A percentile compares a stretch with the other conserved stretches of the same genome.
These are phyloP conservation scores for Trissolcus brochymenae DNA, from an alignment of 2,888 invertebrate genomes.

Conservation along the genomic window DNA sequence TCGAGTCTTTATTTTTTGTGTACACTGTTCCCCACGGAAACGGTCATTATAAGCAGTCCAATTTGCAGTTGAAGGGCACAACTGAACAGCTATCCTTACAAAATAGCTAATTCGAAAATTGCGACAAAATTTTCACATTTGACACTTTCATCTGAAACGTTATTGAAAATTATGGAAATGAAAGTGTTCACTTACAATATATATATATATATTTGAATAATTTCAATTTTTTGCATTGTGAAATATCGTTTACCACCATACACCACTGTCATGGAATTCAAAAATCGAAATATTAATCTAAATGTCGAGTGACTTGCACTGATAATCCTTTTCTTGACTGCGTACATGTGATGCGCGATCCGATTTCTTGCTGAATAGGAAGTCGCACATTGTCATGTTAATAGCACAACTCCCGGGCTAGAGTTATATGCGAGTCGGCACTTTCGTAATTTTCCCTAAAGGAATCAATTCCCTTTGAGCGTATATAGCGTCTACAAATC, in stretches of 20 bases:
- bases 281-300: conserved; percentile 43
- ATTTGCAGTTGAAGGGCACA: conserved; percentile 60
- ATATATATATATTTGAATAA: too few relatives aligned
- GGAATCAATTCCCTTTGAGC: conserved; percentile 43
- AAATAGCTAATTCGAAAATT: conserved; percentile 36
- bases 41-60: conserved; percentile 44
- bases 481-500: conserved; percentile 31
- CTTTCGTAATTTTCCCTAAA: conserved; percentile 43
- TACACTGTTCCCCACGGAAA: conserved; percentile 47
- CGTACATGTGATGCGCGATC: conserved; percentile 25
- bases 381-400: conserved; percentile 45
- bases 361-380: conserved; percentile 46
- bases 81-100: conserved; percentile 60
- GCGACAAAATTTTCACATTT: conserved; percentile 9
- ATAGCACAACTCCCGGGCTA: conserved; percentile 27
- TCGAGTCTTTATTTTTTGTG: conserved; percentile 48
- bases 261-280: not conserved
- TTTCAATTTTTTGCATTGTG: too few relatives aligned
- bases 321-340: conserved; percentile 30
- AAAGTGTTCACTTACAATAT: too few relatives aligned
- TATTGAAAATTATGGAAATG: not conserved
- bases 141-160: conserved; percentile 56
- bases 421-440: conserved; percentile 34
- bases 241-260: too few relatives aligned
- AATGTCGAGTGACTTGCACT: conserved; percentile 24